Base-by-base conservation (phyloP, 1,140 invertebrate species). In the Drosophila malerkotliana region DNA sequence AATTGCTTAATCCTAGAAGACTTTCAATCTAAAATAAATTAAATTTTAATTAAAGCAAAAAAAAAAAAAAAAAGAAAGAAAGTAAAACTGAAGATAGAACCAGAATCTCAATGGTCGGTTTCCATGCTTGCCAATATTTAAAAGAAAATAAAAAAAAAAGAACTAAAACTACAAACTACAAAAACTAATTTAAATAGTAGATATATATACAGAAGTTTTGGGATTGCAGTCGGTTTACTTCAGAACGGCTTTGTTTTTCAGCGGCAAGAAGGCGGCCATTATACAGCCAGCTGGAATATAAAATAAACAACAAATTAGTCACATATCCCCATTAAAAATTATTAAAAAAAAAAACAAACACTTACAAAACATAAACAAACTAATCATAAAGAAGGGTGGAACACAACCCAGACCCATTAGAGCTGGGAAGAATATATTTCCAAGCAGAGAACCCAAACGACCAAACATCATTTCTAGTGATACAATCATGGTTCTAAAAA, bases 381-480 rank as follows among this genome's bases (percentile, higher is more conserved):
- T 79, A 32, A 91, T 49, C 90, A 91, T 91, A 5, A 91, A 71
- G 52, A 91, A 91, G 34, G 90, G 90, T 26, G 90, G 87, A 15
- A 91, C 47, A 39, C 90, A 91, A 24, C 90, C 90, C 18, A 90
- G 34, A 3, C 55, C 44, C 79, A 91, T 91, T 21, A 91, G 53
- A 1, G 88, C 76, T 4, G 90, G 90, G 48, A 91, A 91, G 39
- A 91, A 74, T 1, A 91, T 72, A 30, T 91, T 91, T 30, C 90
- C 90, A 49, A 78, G 5, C 37, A 91, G 45, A 0, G 90, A 85
- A 6, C 90, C 90, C 48, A 82, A 37, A 1, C 90, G 90, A 2
- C 90, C 90, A 7, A 91, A 63, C 90, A 91, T 91, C 90, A 91
- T 91, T 51, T 74, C 60, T 41, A 90, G 32, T 8, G 90, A 90